Evolutionary conservation across 2,113 vertebrate species (phyloP), one percentile per base, ranked within the genome.

Genomic region (Brachyhypopomus occidentalis): DNA sequence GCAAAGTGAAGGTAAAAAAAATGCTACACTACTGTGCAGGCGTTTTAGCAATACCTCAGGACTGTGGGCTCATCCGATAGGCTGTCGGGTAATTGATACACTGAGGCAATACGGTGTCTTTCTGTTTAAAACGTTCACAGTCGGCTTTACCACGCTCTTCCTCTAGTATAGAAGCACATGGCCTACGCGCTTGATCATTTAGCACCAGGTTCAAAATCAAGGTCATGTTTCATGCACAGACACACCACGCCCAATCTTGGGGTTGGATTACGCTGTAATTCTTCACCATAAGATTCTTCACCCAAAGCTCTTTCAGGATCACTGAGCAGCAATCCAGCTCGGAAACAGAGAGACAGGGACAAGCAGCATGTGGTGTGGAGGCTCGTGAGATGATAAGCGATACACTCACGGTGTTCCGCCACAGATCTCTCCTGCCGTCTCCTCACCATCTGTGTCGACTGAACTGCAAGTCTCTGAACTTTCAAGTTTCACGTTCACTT

Each of bases 381-480:
- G n/a, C 41, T 70, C 19, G 30, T 22, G 25, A 71, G 52, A 45
- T 60, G 34, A 27, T 48, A 22, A 16, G 4, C 14, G 67, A 79
- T 48, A 45, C 23, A 62, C 23, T n/a, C n/a, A 3, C 45, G 48
- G 56, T 63, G 25, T 23, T 55, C 8, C 45, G 38, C 56, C 70
- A 55, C 63, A 27, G 48, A 73, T 71, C 74, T 73, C 23, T 27
- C 59, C 60, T 41, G 36, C 73, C 84, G 78, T 80, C 76, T 84
- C 72, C 72, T 25, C 36, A 0, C 62, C 71, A 70, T 16, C 38
- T 77, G 77, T 48, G 88, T 86, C 82, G 59, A 79, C 85, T 63
- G 62, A 75, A 63, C 52, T 5, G 59, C 23, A 72, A 36, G 73
- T 30, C 81, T 72, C 86, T 41, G 41, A 41, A 41, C 41, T 41